Percentiles rank a stretch among this genome's conserved stretches.
Evolutionary conservation across 2,113 vertebrate genomes (phyloP).

Genomic region (Sorex fumeus): DNA sequence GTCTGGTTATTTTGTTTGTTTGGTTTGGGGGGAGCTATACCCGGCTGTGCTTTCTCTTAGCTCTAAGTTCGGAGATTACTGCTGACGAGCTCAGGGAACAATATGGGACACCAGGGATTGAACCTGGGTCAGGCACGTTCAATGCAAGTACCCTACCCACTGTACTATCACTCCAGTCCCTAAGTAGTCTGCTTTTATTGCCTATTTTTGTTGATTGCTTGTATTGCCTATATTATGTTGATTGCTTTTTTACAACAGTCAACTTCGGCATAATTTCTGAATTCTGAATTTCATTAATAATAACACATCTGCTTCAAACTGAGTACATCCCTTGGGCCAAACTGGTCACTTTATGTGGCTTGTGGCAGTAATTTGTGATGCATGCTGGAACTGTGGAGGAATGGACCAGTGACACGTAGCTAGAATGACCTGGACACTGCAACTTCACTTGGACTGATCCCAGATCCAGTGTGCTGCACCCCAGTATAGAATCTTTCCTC

Average conservation of each 20-base stretch:
- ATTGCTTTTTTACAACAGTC: background rate
- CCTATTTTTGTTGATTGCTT: background rate
- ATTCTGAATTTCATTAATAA: slow-evolving; percentile 30
- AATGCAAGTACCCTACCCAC: no score
- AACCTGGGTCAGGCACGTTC: no score
- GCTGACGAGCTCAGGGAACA: no score
- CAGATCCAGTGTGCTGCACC: background rate
- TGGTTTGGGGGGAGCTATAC: no score
- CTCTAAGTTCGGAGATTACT: no score
- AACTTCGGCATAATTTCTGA: slow-evolving; percentile 11
- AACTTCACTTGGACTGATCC: background rate
- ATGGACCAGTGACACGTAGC: background rate
- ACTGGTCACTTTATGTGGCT: background rate
- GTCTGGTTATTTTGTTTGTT: no score
- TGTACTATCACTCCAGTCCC: background rate
- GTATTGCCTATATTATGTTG: slow-evolving; percentile 25
- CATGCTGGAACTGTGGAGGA: background rate
- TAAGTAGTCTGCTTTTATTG: slow-evolving; percentile 61
- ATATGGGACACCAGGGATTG: no score
- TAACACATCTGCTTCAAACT: background rate
- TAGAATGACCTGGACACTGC: background rate
- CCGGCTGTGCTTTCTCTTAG: no score
- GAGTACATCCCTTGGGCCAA: background rate
- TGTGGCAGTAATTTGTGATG: background rate
- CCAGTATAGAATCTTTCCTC: background rate